phyloP scores from a whole-genome alignment of 2,888 invertebrate genomes.

The Creontiades dilutus region DNA sequence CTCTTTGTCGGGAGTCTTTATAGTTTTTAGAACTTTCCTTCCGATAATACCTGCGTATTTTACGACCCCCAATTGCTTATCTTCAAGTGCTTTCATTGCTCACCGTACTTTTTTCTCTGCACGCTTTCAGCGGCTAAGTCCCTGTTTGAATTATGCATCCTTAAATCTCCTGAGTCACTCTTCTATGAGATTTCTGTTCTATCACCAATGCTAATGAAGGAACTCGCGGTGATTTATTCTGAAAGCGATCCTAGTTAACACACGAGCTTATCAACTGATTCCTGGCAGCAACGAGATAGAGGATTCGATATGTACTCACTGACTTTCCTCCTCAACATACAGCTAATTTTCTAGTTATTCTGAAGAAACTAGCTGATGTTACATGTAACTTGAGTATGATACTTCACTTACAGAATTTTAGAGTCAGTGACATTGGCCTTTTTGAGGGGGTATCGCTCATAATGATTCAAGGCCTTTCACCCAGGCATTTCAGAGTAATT shows the following conservation, averaged over 20 bases:
- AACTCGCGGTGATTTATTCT: conserved; percentile 1
- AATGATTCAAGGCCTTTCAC: too few relatives aligned
- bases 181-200: conserved; percentile 17
- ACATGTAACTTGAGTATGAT: too few relatives aligned
- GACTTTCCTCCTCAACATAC: too few relatives aligned
- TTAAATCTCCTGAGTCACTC: not conserved
- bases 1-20: not conserved
- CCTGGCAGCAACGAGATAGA: not conserved
- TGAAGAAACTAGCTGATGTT: too few relatives aligned
- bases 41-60: not conserved
- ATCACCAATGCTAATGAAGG: conserved; percentile 14
- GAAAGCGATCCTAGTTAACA: conserved; percentile 32
- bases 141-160: conserved; percentile 13
- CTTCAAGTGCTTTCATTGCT: conserved; percentile 13
- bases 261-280: not conserved
- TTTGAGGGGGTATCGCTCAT: too few relatives aligned
- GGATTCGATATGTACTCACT: not conserved
- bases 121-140: not conserved
- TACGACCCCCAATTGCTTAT: conserved; percentile 8
- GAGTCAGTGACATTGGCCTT: too few relatives aligned
- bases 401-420: too few relatives aligned
- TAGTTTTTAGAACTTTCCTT: conserved; percentile 9
- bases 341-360: too few relatives aligned
- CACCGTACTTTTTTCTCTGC: not conserved
- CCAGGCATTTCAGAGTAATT: too few relatives aligned